phyloP scores from a whole-genome alignment of 1,140 invertebrate genomes.

The Teleogryllus occipitalis region DNA sequence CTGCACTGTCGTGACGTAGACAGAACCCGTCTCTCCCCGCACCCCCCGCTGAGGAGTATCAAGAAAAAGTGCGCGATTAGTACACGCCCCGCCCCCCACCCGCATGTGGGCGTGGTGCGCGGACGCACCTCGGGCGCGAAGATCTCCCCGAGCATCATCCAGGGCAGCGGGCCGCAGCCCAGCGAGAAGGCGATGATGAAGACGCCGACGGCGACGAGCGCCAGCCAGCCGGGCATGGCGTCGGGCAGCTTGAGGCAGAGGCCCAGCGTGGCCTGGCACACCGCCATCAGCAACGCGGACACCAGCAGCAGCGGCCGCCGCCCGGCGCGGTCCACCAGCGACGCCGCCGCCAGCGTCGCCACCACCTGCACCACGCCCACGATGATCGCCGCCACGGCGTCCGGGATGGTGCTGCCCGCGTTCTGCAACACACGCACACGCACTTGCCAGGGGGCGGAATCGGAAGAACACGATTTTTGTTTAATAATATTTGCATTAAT shows the following conservation, averaged over 20 bases:
- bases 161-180: constrained; percentile 69
- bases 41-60: no score
- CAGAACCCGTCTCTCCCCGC: no score
- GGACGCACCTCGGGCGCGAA: constrained; percentile 54
- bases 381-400: constrained; percentile 54
- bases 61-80: no score
- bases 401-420: not conserved
- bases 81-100: no score
- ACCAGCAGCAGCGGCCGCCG: constrained; percentile 63
- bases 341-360: constrained; percentile 54
- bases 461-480: no score
- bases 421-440: not conserved
- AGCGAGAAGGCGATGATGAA: constrained; percentile 44
- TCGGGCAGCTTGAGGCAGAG: constrained; percentile 29
- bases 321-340: constrained; percentile 72
- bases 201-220: constrained; percentile 47
- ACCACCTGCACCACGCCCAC: constrained; percentile 70
- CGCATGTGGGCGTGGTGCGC: constrained; percentile 24
- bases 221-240: constrained; percentile 53
- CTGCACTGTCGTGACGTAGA: no score
- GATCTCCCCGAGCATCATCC: constrained; percentile 71
- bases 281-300: constrained; percentile 55
- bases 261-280: constrained; percentile 57
- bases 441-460: no score
- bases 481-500: no score